Evolutionary conservation across 2,797 vertebrate genomes (phyloP), one percentile per base, ranked within the genome.

Genomic region (Myotis daubentonii): DNA sequence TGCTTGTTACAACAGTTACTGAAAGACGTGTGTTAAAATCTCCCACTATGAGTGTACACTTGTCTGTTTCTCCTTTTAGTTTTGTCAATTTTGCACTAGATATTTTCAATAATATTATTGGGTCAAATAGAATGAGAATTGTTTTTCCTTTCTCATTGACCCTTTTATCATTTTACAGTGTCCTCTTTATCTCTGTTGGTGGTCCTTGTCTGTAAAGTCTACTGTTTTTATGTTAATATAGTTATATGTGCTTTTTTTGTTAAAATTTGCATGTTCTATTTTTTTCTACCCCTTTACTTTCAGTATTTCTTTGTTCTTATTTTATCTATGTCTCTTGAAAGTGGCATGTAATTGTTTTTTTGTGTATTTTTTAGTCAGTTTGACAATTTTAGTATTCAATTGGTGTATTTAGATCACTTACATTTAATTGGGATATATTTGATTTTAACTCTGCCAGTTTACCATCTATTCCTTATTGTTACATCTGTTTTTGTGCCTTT

Each of bases 361-460:
- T 28, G 2, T 25, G 41, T 51, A 22, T 57, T 65, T 47, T 76
- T 65, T 60, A 57, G 74, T 79, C 7, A 78, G 53, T 41, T 44
- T 87, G 57, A 76, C n/a, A 81, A 22, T 53, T 87, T 95, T 87
- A 79, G 38, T 88, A 84, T 78, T 91, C 74, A 86, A n/a, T 83
- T 89, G 44, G 8, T 49, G 2, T 84, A 82, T 83, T 91, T 94
- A 86, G 57, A 41, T 8, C 74, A 86, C 75, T 94, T 94, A 93
- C 17, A 82, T 72, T 91, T 95, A 93, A 87, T 25, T 66, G 25
- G 68, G 23, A 20, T 81, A 65, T 28, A n/a, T 71, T 87, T 94
- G 13, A 3, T 47, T 95, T 91, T 89, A 75, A 93, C 90, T 94
- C 23, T 85, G 20, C 81, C 30, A 30, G 41, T 92, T 92, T 90